Conservation (phyloP, 2,888 invertebrate genomes). For the Andrena camellia region DNA sequence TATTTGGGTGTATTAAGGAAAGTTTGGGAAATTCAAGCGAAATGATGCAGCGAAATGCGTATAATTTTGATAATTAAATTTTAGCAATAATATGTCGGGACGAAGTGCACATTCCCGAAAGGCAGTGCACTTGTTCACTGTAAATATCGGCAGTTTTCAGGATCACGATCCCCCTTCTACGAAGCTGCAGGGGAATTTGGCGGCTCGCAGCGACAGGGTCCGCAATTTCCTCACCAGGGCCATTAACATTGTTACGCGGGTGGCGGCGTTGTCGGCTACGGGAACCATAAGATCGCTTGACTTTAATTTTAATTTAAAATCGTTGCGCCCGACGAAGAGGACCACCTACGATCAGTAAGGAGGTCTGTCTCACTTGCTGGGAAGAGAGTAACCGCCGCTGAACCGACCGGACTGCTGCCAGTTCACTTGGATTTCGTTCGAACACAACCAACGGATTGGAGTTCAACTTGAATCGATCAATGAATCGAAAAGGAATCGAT, state of each 20-base stretch:
- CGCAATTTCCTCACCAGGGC: constrained; percentile 77
- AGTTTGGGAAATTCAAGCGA: neutral
- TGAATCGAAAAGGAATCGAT: constrained; percentile 30
- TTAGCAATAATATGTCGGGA: constrained; percentile 19
- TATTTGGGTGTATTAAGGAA: constrained; percentile 8
- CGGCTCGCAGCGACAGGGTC: constrained; percentile 58
- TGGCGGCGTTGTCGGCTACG: constrained; percentile 78
- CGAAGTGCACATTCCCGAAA: constrained; percentile 27
- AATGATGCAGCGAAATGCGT: neutral
- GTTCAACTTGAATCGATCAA: constrained; percentile 64
- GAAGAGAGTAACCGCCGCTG: constrained; percentile 64
- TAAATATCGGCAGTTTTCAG: constrained; percentile 16
- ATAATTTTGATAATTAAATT: constrained; percentile 6
- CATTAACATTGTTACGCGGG: constrained; percentile 83
- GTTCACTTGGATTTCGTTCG: constrained; percentile 70
- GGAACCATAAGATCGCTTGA: constrained; percentile 80
- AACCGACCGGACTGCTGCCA: constrained; percentile 60
- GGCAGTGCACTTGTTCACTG: constrained; percentile 6
- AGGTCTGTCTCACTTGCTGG: constrained; percentile 69
- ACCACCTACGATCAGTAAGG: constrained; percentile 83
- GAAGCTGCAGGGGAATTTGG: constrained; percentile 24
- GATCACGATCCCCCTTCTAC: constrained; percentile 14
- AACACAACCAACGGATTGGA: constrained; percentile 60
- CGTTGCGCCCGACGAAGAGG: constrained; percentile 78
- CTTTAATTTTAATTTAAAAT: constrained; percentile 85